Percentiles rank a stretch among this genome's conserved stretches.
phyloP scores from a whole-genome alignment of 1,140 invertebrate species.

The Drosophila yakuba region DNA sequence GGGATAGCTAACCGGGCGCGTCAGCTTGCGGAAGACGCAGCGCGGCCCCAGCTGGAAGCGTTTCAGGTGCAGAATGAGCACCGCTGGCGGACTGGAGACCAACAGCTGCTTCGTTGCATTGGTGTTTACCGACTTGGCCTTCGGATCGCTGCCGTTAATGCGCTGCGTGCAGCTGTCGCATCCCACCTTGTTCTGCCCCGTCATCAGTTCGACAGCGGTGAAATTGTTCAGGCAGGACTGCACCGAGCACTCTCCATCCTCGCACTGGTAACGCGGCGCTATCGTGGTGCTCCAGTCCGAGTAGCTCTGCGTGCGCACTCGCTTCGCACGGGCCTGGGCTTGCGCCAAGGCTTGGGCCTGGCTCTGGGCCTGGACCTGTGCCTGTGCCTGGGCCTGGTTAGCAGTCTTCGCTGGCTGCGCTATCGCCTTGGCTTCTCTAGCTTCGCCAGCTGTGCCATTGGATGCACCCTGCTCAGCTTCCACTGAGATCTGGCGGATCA shows the following conservation, averaged over 20 bases:
- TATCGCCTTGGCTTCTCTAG: neutral
- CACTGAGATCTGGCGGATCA: slow-evolving; percentile 65
- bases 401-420: neutral
- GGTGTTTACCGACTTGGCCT: slow-evolving; percentile 92
- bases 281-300: slow-evolving; percentile 86
- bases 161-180: slow-evolving; percentile 95
- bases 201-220: slow-evolving; percentile 94
- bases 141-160: slow-evolving; percentile 86
- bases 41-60: slow-evolving; percentile 90
- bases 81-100: slow-evolving; percentile 94
- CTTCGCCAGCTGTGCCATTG: neutral
- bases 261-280: slow-evolving; percentile 88
- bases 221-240: slow-evolving; percentile 96
- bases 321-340: slow-evolving; percentile 49
- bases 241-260: slow-evolving; percentile 92
- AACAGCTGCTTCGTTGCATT: slow-evolving; percentile 96
- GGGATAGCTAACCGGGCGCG: slow-evolving; percentile 95
- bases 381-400: neutral
- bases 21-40: slow-evolving; percentile 90
- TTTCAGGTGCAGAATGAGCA: slow-evolving; percentile 98
- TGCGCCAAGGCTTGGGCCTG: slow-evolving; percentile 8
- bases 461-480: slow-evolving; percentile 5
- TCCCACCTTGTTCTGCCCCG: slow-evolving; percentile 95
- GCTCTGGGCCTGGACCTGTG: neutral
- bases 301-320: slow-evolving; percentile 78